Percentiles rank a stretch among this genome's conserved stretches.
Evolutionary conservation across 2,888 invertebrate species (phyloP).

Genomic region (Drosophila putrida): DNA sequence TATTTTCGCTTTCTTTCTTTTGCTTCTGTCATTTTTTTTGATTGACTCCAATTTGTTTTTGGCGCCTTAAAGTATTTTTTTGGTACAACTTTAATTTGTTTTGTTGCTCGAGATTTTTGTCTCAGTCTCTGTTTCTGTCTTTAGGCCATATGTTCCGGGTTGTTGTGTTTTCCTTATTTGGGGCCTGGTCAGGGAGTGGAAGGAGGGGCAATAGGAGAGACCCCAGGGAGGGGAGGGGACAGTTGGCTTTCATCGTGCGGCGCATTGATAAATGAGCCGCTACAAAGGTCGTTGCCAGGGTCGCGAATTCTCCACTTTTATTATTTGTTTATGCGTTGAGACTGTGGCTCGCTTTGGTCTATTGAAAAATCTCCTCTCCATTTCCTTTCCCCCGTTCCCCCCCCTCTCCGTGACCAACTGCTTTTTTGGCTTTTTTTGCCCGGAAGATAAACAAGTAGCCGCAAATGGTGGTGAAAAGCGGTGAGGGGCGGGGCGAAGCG

Average conservation of each 20-base stretch:
- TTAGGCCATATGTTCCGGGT: slow-evolving; percentile 52
- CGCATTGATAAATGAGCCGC: slow-evolving; percentile 75
- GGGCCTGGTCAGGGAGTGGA: slow-evolving; percentile 30
- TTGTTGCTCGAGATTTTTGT: slow-evolving; percentile 40
- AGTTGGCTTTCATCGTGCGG: slow-evolving; percentile 41
- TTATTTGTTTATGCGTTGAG: slow-evolving; percentile 77
- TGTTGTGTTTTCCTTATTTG: slow-evolving; percentile 9
- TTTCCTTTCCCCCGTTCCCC: not conserved
- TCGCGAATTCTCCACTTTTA: slow-evolving; percentile 66
- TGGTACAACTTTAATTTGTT: slow-evolving; percentile 70
- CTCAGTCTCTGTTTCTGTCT: slow-evolving; percentile 18
- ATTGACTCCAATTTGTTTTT: slow-evolving; percentile 64
- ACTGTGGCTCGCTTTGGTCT: slow-evolving; percentile 64
- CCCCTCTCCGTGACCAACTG: not conserved
- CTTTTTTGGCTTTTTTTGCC: slow-evolving; percentile 14
- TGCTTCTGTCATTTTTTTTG: slow-evolving; percentile 22
- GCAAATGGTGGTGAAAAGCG: slow-evolving; percentile 60
- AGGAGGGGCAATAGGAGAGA: not conserved
- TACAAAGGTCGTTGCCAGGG: slow-evolving; percentile 79
- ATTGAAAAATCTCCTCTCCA: slow-evolving; percentile 61
- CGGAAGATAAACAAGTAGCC: slow-evolving; percentile 76
- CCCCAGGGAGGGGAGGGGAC: slow-evolving; percentile 32
- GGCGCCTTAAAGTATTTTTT: slow-evolving; percentile 58
- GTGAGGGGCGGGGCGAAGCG: not conserved
- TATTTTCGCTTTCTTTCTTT: slow-evolving; percentile 8